Base-by-base conservation (phyloP, 2,113 vertebrate genomes). In the Sitta europaea region DNA sequence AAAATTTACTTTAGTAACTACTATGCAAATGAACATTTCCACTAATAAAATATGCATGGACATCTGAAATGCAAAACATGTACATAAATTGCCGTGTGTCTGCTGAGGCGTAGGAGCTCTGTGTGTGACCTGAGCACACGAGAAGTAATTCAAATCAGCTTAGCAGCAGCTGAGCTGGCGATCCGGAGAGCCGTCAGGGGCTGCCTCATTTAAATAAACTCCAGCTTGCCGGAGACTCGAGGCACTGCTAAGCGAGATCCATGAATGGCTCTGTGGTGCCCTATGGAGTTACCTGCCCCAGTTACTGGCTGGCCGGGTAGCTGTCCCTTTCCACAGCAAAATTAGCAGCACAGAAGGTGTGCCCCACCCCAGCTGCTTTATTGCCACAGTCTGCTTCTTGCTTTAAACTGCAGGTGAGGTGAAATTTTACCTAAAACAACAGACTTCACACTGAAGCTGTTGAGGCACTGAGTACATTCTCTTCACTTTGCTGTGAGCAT, bases 1-100 rank as follows among this genome's bases (percentile, higher is more conserved):
- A 89, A 93, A 82, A 90, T 72, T 72, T 94, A 65, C 92, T 99
- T 98, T 95, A 81, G 98, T 99, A 97, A 99, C 98, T 98, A 97
- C 97, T 57, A 83, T 55, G 51, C 85, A 87, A 75, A 93, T 57
- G 13, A 90, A 10, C 85, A 28, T 88, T 92, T 87, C 43, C 75
- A 74, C 72, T 93, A 45, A 84, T 81, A 66, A 93, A 93, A 93
- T 80, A 75, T 63, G 55, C n/a, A 82, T 53, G 72, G 66, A 2
- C 27, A 40, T 58, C 88, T 91, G 68, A 67, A 85, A 90, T 86
- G 88, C 94, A 94, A 91, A 94, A 24, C 7, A 22, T 15, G 35
- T 53, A 27, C 53, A 45, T 63, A 80, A 71, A 79, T 48, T 65
- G 81, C 50, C 0, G 0, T 38, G 57, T 53, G 33, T 43, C 55